phyloP scores from a whole-genome alignment of 1,140 invertebrate species.

The Drosophila serrata region DNA sequence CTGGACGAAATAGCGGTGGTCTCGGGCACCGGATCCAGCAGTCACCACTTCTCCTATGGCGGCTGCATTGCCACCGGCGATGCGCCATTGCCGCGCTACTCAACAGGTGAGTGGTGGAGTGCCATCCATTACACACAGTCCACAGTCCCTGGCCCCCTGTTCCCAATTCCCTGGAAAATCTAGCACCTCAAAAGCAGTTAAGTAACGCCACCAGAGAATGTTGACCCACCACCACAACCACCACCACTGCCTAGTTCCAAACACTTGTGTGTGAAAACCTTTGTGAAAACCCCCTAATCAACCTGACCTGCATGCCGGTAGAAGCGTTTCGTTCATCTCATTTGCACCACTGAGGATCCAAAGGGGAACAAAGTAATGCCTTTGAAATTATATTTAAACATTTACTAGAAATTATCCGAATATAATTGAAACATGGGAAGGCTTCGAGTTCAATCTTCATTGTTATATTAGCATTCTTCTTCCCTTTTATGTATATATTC shows the following conservation, averaged over 20 bases:
- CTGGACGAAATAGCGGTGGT: slow-evolving; percentile 92
- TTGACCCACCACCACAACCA: slow-evolving; percentile 39
- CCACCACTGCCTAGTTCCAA: slow-evolving; percentile 15
- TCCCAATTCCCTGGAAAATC: slow-evolving; percentile 1
- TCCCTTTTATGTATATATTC: background rate
- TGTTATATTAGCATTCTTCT: background rate
- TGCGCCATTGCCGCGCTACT: slow-evolving; percentile 87
- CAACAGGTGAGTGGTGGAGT: slow-evolving; percentile 87
- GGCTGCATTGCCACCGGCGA: slow-evolving; percentile 80
- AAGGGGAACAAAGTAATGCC: background rate
- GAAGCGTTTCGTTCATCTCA: slow-evolving; percentile 33
- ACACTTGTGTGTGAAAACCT: slow-evolving; percentile 35
- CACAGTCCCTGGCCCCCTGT: background rate
- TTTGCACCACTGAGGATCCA: slow-evolving; percentile 9
- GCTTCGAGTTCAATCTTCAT: background rate
- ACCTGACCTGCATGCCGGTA: slow-evolving; percentile 50
- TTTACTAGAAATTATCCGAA: background rate
- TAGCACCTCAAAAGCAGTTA: slow-evolving; percentile 43
- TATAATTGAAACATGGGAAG: background rate
- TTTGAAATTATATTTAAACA: background rate
- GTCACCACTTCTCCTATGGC: slow-evolving; percentile 88
- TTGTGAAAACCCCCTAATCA: slow-evolving; percentile 38
- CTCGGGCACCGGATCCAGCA: slow-evolving; percentile 87
- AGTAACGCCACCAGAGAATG: slow-evolving; percentile 37
- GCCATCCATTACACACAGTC: background rate